Conservation (phyloP, 2,797 vertebrate species). For the Phylloscopus collybita region DNA sequence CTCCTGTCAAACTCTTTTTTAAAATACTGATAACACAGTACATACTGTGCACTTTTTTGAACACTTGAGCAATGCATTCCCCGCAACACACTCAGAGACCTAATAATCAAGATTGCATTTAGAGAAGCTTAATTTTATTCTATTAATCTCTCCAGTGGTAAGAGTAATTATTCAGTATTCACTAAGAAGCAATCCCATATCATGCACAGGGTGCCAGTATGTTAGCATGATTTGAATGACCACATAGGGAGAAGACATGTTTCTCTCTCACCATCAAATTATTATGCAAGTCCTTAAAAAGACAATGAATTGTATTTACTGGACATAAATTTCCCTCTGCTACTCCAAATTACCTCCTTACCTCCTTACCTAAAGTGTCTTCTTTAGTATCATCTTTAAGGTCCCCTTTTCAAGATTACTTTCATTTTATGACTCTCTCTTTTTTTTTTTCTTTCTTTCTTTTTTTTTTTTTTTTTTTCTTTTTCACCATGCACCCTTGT, state of each 20-base stretch:
- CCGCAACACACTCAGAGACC: neutral
- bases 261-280: conserved; percentile 28
- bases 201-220: conserved; percentile 18
- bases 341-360: neutral
- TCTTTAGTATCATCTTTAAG: neutral
- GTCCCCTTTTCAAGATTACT: neutral
- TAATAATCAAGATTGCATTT: conserved; percentile 53
- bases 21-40: conserved; percentile 47
- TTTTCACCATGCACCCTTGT: neutral
- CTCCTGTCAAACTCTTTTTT: conserved; percentile 45
- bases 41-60: conserved; percentile 59
- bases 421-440: neutral
- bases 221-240: conserved; percentile 46
- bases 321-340: neutral
- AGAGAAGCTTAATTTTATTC: conserved; percentile 57
- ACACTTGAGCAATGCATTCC: neutral
- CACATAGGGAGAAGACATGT: conserved; percentile 38
- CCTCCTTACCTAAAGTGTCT: no score
- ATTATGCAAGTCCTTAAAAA: conserved; percentile 19
- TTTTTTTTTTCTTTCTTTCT: neutral
- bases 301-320: neutral
- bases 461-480: neutral
- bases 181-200: conserved; percentile 46
- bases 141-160: conserved; percentile 55
- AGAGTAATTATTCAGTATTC: conserved; percentile 48